Evolutionary conservation across 2,113 vertebrate genomes (phyloP), one percentile per base, ranked within the genome.

Genomic region (Tupaia tana): DNA sequence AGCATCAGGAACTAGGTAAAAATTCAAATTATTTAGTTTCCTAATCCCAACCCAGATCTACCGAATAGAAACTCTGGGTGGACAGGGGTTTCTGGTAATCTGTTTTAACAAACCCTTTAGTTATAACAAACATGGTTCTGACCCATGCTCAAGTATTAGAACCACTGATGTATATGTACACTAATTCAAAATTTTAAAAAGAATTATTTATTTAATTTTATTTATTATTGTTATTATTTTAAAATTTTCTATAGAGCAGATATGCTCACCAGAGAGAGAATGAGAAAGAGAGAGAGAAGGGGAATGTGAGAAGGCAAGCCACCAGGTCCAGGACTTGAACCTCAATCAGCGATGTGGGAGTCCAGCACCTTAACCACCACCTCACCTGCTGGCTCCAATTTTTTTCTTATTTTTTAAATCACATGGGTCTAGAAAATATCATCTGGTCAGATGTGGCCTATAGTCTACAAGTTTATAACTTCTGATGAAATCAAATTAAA

Each of bases 41-140:
- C 43, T 43, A 43, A 43, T 43, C 34, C 54, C 29, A 82, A 29
- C 6, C 20, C 54, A 86, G 34, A 88, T 56, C 52, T 78, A 74
- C n/a, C 61, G 18, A 79, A 82, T 89, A 91, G 81, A 92, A 70
- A 83, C 14, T 78, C 24, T 67, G 69, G 14, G 43, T 43, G 4
- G 15, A 5, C 70, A 5, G 27, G 52, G 56, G 43, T 43, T 43
- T 27, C 56, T 64, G 70, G 93, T 52, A 69, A 81, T 81, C 25
- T 74, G 9, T 86, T 91, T 93, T 88, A 92, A 34, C 22, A 78
- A 89, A n/a, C 43, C 20, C 16, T 69, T 4, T 18, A 63, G 12
- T 78, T 56, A 56, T 79, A 78, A 70, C n/a, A 95, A 90, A 58
- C 63, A 92, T 77, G 16, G 71, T 71, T 96, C 67, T 87, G 61